A percentile compares a stretch with the other conserved stretches of the same genome.
Evolutionary conservation across 2,113 vertebrate species (phyloP).

Genomic region (Mormoops blainvillei): DNA sequence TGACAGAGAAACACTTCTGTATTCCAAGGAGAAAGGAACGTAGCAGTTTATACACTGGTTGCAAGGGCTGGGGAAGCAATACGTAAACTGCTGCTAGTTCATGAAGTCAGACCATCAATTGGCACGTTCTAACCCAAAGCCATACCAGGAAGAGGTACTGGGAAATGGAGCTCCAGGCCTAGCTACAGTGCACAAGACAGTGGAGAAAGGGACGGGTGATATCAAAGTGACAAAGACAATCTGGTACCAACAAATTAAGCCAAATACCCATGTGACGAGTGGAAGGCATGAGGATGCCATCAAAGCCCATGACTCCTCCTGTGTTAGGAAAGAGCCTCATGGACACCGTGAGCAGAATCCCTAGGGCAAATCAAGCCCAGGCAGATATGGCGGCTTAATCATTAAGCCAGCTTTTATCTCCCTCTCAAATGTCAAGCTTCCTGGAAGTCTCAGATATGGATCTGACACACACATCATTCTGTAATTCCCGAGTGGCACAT

Average conservation of each 20-base stretch:
- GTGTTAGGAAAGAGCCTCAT: background rate
- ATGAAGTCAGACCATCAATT: background rate
- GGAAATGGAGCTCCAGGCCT: background rate
- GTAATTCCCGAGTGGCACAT: background rate
- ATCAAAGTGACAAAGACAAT: background rate
- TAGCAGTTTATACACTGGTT: background rate
- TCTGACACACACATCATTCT: background rate
- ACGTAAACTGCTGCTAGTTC: background rate
- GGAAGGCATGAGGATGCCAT: background rate
- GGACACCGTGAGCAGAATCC: background rate
- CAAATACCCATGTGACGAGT: background rate
- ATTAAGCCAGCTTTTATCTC: slow-evolving; percentile 8
- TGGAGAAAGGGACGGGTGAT: background rate
- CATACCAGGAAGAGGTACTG: background rate
- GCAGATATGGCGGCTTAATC: background rate
- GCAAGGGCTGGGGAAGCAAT: background rate
- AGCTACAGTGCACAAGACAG: background rate
- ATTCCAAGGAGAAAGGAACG: background rate
- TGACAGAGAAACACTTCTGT: background rate
- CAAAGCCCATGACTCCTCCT: background rate
- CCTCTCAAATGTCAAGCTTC: slow-evolving; percentile 13
- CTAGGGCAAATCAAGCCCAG: background rate
- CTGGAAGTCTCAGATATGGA: background rate
- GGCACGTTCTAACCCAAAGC: background rate
- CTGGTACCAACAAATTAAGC: background rate